Evolutionary conservation across 23 tunicate species (phyloP).

Genomic region (Ciona savignyi): DNA sequence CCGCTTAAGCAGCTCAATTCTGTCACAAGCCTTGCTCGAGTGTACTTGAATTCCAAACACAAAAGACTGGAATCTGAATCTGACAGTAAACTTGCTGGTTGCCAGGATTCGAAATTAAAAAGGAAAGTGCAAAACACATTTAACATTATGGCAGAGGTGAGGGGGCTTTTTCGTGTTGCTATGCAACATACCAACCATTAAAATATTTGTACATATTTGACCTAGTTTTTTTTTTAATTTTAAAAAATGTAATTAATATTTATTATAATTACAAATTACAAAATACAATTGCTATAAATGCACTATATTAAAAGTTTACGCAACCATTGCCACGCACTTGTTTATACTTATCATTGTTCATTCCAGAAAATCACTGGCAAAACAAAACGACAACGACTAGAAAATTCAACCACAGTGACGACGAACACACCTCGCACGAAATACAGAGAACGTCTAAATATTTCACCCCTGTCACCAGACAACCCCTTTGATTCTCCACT

Average conservation of each 20-base stretch:
- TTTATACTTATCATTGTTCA: too few species aligned
- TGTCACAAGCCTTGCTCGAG: background rate
- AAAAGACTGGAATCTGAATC: background rate
- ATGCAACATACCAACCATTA: background rate
- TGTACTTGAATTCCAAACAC: background rate
- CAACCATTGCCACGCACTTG: too few species aligned
- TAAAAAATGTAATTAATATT: too few species aligned
- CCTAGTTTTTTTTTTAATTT: too few species aligned
- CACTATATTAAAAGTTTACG: background rate
- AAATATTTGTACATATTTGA: too few species aligned
- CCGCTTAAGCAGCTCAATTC: slow-evolving; percentile 3
- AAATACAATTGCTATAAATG: too few species aligned
- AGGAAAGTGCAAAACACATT: background rate
- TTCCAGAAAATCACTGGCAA: slow-evolving; percentile 1
- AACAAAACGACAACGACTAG: background rate
- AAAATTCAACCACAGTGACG: too few species aligned
- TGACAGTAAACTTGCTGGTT: too few species aligned
- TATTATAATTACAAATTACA: too few species aligned
- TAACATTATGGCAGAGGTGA: too few species aligned
- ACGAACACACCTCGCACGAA: background rate
- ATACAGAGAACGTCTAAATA: background rate
- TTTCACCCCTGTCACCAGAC: background rate
- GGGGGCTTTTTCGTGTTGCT: background rate
- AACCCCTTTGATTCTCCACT: background rate
- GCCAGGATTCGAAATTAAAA: background rate